phyloP scores from a whole-genome alignment of 2,113 vertebrate genomes.

The Phalacrocorax aristotelis region DNA sequence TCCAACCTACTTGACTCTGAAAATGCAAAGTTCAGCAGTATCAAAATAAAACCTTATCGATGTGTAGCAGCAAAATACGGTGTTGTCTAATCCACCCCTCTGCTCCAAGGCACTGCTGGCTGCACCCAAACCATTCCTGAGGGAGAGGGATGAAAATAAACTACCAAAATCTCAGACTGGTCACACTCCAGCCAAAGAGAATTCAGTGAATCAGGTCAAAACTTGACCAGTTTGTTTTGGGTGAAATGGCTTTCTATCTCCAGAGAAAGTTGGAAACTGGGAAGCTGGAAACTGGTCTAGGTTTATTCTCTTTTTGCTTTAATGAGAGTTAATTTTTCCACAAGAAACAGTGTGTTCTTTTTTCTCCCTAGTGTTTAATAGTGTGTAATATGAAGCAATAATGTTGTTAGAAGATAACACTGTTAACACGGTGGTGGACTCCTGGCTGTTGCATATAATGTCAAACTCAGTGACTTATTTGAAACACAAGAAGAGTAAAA shows the following conservation, averaged over 20 bases:
- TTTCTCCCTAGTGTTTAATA: background rate
- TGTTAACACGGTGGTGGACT: background rate
- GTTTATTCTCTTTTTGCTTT: background rate
- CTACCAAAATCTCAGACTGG: background rate
- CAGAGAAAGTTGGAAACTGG: background rate
- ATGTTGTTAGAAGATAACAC: background rate
- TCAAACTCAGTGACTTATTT: background rate
- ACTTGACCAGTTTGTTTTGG: rapidly evolving
- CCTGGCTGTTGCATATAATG: background rate
- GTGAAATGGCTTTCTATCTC: background rate
- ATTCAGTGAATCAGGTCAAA: background rate
- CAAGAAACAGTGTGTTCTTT: background rate
- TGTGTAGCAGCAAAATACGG: background rate
- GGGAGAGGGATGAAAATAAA: background rate
- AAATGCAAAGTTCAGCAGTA: background rate
- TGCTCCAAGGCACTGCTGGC: background rate
- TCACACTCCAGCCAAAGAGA: background rate
- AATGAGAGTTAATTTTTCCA: background rate
- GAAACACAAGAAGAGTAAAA: background rate
- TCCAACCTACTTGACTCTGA: background rate
- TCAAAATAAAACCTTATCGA: background rate
- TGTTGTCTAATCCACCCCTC: background rate
- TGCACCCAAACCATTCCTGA: background rate
- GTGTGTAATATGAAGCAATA: background rate
- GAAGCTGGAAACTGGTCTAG: background rate